phyloP scores from a whole-genome alignment of 2,113 vertebrate species.

The Montifringilla adamsi region DNA sequence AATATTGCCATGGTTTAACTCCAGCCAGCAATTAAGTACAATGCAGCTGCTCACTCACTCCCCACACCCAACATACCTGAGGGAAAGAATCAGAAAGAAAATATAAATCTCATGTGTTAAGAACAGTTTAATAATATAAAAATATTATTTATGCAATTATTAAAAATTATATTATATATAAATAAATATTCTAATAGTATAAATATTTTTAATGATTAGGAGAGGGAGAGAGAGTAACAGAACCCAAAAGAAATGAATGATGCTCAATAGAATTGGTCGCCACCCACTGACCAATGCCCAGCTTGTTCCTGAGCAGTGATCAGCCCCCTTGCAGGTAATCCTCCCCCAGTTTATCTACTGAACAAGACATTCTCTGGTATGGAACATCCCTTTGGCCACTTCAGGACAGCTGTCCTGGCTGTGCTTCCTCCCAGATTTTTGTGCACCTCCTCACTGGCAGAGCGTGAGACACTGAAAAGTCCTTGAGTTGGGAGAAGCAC shows the following conservation, averaged over 20 bases:
- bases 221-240: background rate
- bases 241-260: background rate
- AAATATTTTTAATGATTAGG: background rate
- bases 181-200: background rate
- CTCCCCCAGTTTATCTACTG: background rate
- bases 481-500: background rate
- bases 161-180: too few species aligned
- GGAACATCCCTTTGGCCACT: background rate
- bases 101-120: background rate
- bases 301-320: background rate
- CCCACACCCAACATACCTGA: background rate
- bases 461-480: background rate
- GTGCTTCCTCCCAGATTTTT: background rate
- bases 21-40: background rate
- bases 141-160: background rate
- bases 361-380: background rate
- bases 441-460: background rate
- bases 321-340: background rate
- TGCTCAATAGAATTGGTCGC: fast-evolving
- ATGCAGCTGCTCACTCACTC: background rate
- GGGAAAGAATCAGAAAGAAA: background rate
- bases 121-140: background rate
- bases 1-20: background rate
- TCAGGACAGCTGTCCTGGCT: background rate
- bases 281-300: background rate